Conservation (phyloP, 2,113 vertebrate genomes). For the Ahaetulla prasina region DNA sequence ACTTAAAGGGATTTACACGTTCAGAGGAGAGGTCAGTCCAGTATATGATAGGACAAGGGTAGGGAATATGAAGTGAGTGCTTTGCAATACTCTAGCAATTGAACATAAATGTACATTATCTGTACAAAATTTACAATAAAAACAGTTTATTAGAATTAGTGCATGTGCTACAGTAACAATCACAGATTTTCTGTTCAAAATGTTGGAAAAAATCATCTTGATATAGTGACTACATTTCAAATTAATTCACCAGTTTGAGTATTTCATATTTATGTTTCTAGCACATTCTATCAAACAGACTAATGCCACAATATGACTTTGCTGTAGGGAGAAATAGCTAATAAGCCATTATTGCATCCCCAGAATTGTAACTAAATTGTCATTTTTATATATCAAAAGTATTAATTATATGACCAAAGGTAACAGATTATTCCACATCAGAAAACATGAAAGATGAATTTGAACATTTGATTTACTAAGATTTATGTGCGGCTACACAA, state of each 20-base stretch:
- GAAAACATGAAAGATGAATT: not conserved
- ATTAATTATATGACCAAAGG: not conserved
- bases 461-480: not conserved
- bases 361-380: not conserved
- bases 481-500: not conserved
- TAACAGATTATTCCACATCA: not conserved
- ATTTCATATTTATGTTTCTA: not conserved
- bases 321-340: not conserved
- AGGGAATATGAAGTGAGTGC: not conserved
- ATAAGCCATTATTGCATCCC: not conserved
- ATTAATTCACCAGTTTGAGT: not conserved
- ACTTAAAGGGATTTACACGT: not conserved
- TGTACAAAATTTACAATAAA: conserved; percentile 9
- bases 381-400: not conserved
- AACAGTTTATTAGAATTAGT: not conserved
- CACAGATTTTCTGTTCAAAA: not conserved
- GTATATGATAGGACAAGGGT: not conserved
- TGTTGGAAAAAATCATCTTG: conserved; percentile 17
- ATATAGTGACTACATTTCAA: not conserved
- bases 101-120: not conserved
- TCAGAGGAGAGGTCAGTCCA: not conserved
- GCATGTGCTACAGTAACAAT: not conserved
- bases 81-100: not conserved
- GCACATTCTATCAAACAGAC: not conserved
- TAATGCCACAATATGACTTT: not conserved